Percentiles rank a stretch among this genome's conserved stretches.
phyloP scores from a whole-genome alignment of 2,888 invertebrate species.

The Piscicola geometra region DNA sequence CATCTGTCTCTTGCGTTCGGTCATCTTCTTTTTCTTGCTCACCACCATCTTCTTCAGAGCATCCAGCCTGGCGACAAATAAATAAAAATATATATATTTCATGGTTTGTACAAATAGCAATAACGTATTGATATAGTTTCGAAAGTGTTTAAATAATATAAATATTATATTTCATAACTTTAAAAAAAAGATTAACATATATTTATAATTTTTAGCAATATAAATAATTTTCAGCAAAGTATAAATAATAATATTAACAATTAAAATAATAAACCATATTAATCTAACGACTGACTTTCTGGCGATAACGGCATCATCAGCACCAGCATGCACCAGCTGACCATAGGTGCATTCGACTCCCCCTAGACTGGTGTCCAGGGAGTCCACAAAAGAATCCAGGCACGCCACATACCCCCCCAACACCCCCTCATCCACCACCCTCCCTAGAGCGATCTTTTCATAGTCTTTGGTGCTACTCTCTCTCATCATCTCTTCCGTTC shows the following conservation, averaged over 20 bases:
- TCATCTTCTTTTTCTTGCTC: not conserved
- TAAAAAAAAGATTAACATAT: no score
- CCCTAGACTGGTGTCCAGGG: not conserved
- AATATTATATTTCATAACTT: no score
- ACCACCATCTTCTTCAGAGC: not conserved
- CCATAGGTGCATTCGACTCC: not conserved
- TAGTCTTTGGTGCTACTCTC: not conserved
- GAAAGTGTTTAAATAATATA: no score
- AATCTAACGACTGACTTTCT: not conserved
- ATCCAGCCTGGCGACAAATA: not conserved
- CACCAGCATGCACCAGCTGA: not conserved
- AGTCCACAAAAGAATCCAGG: not conserved
- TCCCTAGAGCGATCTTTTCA: not conserved
- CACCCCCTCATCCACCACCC: not conserved
- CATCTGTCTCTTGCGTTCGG: not conserved
- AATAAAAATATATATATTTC: not conserved
- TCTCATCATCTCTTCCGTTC: not conserved
- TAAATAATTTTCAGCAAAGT: no score
- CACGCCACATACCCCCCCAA: not conserved
- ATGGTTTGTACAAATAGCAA: no score
- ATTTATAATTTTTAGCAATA: no score
- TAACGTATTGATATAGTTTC: no score
- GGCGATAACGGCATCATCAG: not conserved
- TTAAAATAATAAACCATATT: no score
- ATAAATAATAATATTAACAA: no score